phyloP scores from a whole-genome alignment of 2,797 vertebrate genomes.

The Scyliorhinus canicula region DNA sequence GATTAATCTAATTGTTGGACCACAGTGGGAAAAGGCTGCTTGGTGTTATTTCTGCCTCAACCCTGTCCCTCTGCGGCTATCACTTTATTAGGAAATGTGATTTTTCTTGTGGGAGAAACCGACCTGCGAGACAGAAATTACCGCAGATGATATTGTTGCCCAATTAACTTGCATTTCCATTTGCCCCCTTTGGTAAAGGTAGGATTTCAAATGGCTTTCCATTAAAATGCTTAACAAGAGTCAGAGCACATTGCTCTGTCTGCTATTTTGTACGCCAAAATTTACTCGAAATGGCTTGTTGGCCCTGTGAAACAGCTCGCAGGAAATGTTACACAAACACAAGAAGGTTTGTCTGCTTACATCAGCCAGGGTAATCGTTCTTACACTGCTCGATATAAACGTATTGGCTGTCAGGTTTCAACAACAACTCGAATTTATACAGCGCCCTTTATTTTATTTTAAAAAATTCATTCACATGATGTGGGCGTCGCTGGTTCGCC shows the following conservation, averaged over 20 bases:
- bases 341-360: not conserved
- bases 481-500: no score
- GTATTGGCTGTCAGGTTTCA: not conserved
- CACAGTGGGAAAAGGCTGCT: not conserved
- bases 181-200: not conserved
- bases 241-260: not conserved
- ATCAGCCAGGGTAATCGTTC: no score
- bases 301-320: not conserved
- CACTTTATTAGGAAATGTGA: slow-evolving; percentile 18
- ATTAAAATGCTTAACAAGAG: not conserved
- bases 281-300: not conserved
- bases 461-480: no score
- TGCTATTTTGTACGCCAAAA: not conserved
- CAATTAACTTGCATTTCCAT: not conserved
- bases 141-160: not conserved
- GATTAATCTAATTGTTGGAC: slow-evolving; percentile 20
- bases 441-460: not conserved
- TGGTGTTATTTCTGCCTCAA: slow-evolving; percentile 22
- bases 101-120: not conserved
- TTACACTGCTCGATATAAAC: not conserved
- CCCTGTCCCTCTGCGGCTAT: not conserved
- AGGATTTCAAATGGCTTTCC: not conserved
- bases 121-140: not conserved
- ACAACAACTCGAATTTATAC: not conserved
- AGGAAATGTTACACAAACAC: no score